phyloP scores from a whole-genome alignment of 1,140 invertebrate genomes.

The Drosophila pandora region DNA sequence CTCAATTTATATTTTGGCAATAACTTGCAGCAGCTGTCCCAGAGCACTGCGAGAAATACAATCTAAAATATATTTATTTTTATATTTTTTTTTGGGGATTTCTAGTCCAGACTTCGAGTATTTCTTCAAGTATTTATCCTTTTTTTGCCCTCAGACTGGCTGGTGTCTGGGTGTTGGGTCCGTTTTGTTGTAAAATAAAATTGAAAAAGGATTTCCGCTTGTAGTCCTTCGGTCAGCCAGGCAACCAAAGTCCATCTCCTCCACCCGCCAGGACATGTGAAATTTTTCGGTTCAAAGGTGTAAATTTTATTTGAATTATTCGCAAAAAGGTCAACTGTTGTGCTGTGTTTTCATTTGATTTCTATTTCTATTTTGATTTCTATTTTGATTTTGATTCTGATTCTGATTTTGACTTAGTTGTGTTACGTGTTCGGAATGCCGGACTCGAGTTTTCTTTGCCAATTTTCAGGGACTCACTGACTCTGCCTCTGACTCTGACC shows the following conservation, averaged over 20 bases:
- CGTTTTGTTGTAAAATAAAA: constrained; percentile 64
- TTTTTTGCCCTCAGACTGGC: too few species aligned
- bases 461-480: constrained; percentile 21
- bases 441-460: constrained; percentile 20
- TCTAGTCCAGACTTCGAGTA: background rate
- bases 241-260: constrained; percentile 48
- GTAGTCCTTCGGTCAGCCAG: constrained; percentile 62
- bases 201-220: constrained; percentile 80
- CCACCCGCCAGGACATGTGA: background rate
- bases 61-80: background rate
- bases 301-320: constrained; percentile 82
- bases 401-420: constrained; percentile 33
- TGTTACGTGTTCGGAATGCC: constrained; percentile 38
- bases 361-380: background rate
- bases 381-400: constrained; percentile 24
- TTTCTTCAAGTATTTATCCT: background rate
- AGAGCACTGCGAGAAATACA: constrained; percentile 6
- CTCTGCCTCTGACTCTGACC: constrained; percentile 36
- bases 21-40: constrained; percentile 66
- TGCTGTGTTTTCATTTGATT: constrained; percentile 32
- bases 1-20: constrained; percentile 74
- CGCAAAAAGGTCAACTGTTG: constrained; percentile 53
- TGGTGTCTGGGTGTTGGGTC: constrained; percentile 10
- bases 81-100: background rate
- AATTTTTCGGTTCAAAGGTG: constrained; percentile 54